A percentile compares a stretch with the other conserved stretches of the same genome.
Evolutionary conservation across 1,140 invertebrate genomes (phyloP).

Genomic region (Neuroterus valhalla): DNA sequence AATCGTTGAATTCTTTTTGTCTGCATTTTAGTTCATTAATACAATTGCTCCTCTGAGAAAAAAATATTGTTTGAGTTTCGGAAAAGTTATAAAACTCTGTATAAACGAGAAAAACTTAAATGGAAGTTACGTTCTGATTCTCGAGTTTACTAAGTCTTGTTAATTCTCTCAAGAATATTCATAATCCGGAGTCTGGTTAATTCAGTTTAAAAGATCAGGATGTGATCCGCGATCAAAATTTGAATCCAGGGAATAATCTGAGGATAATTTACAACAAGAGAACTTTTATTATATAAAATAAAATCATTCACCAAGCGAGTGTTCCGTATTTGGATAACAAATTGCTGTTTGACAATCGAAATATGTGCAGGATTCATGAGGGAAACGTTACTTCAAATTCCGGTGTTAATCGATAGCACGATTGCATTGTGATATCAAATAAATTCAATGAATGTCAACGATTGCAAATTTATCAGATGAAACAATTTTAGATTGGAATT

Average conservation of each 20-base stretch:
- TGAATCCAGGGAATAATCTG: too few relatives aligned
- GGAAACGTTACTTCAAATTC: too few relatives aligned
- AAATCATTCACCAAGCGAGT: background rate
- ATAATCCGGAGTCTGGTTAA: constrained; percentile 10
- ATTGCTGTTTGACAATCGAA: too few relatives aligned
- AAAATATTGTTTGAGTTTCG: background rate
- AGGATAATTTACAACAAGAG: background rate
- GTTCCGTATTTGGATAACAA: too few relatives aligned
- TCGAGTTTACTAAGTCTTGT: constrained; percentile 2
- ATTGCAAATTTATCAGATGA: too few relatives aligned
- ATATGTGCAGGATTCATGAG: too few relatives aligned
- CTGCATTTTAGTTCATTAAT: background rate
- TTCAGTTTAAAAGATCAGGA: background rate
- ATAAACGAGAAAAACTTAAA: constrained; percentile 6
- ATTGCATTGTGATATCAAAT: too few relatives aligned
- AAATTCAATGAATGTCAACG: too few relatives aligned
- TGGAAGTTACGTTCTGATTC: background rate
- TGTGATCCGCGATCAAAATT: constrained; percentile 1
- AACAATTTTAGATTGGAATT: too few relatives aligned
- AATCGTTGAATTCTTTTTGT: background rate
- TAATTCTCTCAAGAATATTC: constrained; percentile 26
- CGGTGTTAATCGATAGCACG: too few relatives aligned
- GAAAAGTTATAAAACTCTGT: background rate
- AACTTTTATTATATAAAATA: background rate
- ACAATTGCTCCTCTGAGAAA: background rate